Evolutionary conservation across 2,888 invertebrate genomes (phyloP).

Genomic region (Spilarctia lutea): DNA sequence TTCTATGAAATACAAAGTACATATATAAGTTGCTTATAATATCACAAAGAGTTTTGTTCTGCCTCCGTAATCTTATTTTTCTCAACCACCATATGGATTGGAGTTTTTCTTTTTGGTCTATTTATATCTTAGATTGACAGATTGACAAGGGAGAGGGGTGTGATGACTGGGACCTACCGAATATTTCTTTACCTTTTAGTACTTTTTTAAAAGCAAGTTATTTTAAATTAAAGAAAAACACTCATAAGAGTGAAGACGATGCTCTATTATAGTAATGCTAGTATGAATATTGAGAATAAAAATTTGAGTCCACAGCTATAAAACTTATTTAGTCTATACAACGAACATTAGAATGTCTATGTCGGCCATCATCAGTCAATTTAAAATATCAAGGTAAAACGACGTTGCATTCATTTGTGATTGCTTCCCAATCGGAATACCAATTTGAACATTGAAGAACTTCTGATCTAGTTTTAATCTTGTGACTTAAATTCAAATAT

Average conservation of each 20-base stretch:
- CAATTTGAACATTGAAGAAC: neutral
- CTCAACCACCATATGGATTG: too few species aligned
- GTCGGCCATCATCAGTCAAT: neutral
- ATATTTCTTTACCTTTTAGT: too few species aligned
- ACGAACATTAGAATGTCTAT: neutral
- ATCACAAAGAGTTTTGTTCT: neutral
- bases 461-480: neutral
- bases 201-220: too few species aligned
- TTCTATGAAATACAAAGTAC: constrained; percentile 12
- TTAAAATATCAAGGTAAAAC: constrained; percentile 6
- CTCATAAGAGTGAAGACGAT: neutral
- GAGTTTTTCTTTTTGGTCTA: too few species aligned
- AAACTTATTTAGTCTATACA: neutral
- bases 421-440: neutral
- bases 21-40: neutral
- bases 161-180: too few species aligned
- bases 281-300: neutral
- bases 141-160: too few species aligned
- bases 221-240: too few species aligned
- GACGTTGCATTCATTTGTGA: neutral
- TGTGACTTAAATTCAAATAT: neutral
- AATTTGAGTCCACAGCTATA: neutral
- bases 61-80: neutral
- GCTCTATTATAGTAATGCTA: neutral
- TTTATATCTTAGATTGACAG: too few species aligned